Base-by-base conservation (phyloP, 2,888 invertebrate genomes). In the Gryllus longicercus region DNA sequence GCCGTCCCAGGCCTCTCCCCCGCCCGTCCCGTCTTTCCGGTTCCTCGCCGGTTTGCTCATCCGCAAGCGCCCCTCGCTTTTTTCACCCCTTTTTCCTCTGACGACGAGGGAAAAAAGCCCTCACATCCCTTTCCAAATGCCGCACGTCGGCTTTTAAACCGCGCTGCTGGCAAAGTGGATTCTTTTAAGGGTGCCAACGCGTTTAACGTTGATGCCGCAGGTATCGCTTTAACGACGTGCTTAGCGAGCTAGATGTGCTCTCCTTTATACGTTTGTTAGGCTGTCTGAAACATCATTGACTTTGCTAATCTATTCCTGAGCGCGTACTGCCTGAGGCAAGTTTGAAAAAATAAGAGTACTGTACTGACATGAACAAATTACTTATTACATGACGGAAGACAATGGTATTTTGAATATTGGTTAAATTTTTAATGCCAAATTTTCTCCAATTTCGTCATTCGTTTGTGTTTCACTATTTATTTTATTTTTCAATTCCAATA, bases 81-180 rank as follows among this genome's bases (percentile, higher is more conserved):
- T 63, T 63, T 63, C n/a, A 18, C 11, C n/a, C 16, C 14, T 18
- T 38, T 38, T 38, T 63, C 63, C 63, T 63, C 63, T n/a, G 63
- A 5, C 63, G 63, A n/a, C 63, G 63, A 63, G n/a, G n/a, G n/a
- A 63, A 63, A 63, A 63, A 63, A 63, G 63, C n/a, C 38, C 63
- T 63, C 63, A 63, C 63, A 63, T 63, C 63, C 63, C 63, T 63
- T 63, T 63, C 63, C 63, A 63, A 63, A 63, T 63, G 11, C 63
- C 63, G 63, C 63, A 63, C 63, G 63, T 63, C 63, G 63, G 63
- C 63, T 63, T 63, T 63, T 63, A 63, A 63, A 63, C 63, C 63
- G 63, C 63, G n/a, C 63, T n/a, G 14, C 63, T n/a, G 14, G 63
- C 63, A 63, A 14, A 63, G 63, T 18, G 63, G 63, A 63, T 63